phyloP scores from a whole-genome alignment of 1,140 invertebrate genomes.

The Dinothrombium tinctorium region DNA sequence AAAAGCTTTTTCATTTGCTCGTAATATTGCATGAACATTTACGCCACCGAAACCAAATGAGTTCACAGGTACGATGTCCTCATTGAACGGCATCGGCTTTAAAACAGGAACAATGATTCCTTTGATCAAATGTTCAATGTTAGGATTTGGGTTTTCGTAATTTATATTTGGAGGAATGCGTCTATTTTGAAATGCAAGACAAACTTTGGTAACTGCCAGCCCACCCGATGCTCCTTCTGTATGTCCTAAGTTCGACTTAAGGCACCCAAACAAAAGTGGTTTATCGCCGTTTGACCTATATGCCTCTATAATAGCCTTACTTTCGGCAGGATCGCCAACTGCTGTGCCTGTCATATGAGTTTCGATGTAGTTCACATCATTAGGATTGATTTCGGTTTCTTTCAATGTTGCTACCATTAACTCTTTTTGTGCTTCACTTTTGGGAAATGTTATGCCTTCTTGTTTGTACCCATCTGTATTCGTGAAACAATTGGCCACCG shows the following conservation, averaged over 20 bases:
- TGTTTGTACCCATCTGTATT: slow-evolving; percentile 73
- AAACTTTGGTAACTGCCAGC: slow-evolving; percentile 47
- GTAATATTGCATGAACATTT: slow-evolving; percentile 35
- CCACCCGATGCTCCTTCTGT: slow-evolving; percentile 71
- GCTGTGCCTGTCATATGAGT: slow-evolving; percentile 23
- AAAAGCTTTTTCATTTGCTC: slow-evolving; percentile 28
- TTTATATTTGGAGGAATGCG: slow-evolving; percentile 29
- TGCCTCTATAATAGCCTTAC: slow-evolving; percentile 51
- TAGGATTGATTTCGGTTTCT: slow-evolving; percentile 20
- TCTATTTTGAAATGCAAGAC: slow-evolving; percentile 25
- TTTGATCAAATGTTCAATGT: slow-evolving; percentile 30
- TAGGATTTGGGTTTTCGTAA: slow-evolving; percentile 26
- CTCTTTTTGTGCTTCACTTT: slow-evolving; percentile 15
- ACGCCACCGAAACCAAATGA: slow-evolving; percentile 87
- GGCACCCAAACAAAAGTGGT: slow-evolving; percentile 70
- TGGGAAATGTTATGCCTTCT: slow-evolving; percentile 16
- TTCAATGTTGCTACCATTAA: slow-evolving; percentile 20
- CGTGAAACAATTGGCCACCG: slow-evolving; percentile 44
- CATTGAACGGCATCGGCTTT: slow-evolving; percentile 30
- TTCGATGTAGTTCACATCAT: slow-evolving; percentile 21
- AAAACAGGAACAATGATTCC: slow-evolving; percentile 44
- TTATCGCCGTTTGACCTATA: slow-evolving; percentile 37
- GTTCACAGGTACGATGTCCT: slow-evolving; percentile 63
- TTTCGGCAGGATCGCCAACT: slow-evolving; percentile 43
- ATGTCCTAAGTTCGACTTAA: slow-evolving; percentile 97